Percentiles rank a stretch among this genome's conserved stretches.
Evolutionary conservation across 2,888 invertebrate species (phyloP).

Genomic region (Micoletzkya japonica): DNA sequence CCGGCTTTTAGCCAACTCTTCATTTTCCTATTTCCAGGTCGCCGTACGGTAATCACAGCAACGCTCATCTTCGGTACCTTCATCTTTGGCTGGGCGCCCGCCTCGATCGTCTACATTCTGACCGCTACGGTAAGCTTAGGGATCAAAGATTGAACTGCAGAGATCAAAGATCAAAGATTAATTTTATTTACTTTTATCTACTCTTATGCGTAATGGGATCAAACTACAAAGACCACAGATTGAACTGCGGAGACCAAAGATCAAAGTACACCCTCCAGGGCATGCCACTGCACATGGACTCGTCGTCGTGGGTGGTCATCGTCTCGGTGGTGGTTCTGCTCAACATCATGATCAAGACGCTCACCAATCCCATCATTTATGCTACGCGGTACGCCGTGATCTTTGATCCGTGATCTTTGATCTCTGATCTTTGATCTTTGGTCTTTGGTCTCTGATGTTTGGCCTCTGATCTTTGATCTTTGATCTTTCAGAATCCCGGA

Average conservation of each 20-base stretch:
- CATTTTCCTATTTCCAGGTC: constrained; percentile 34
- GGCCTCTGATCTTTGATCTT: background rate
- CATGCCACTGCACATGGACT: constrained; percentile 39
- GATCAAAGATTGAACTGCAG: too few species aligned
- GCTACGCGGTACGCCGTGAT: constrained; percentile 63
- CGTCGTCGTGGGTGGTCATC: constrained; percentile 12
- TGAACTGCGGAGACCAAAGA: too few species aligned
- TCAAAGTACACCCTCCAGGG: constrained; percentile 28
- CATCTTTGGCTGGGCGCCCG: constrained; percentile 72
- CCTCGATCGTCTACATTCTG: constrained; percentile 70
- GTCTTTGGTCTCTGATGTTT: background rate
- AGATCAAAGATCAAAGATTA: too few species aligned
- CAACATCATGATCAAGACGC: constrained; percentile 72
- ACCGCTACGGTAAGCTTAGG: constrained; percentile 57
- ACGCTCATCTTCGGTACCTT: constrained; percentile 70
- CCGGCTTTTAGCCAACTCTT: too few species aligned
- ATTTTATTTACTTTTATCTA: background rate
- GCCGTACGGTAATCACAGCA: constrained; percentile 69
- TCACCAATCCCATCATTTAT: constrained; percentile 74
- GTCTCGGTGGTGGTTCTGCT: constrained; percentile 66
- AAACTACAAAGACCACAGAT: too few species aligned
- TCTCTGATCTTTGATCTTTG: background rate
- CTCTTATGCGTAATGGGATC: background rate
- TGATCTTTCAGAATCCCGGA: constrained; percentile 43
- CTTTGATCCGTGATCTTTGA: background rate